Evolutionary conservation across 2,797 vertebrate species (phyloP), one percentile per base, ranked within the genome.

Genomic region (Muscicapa striata): DNA sequence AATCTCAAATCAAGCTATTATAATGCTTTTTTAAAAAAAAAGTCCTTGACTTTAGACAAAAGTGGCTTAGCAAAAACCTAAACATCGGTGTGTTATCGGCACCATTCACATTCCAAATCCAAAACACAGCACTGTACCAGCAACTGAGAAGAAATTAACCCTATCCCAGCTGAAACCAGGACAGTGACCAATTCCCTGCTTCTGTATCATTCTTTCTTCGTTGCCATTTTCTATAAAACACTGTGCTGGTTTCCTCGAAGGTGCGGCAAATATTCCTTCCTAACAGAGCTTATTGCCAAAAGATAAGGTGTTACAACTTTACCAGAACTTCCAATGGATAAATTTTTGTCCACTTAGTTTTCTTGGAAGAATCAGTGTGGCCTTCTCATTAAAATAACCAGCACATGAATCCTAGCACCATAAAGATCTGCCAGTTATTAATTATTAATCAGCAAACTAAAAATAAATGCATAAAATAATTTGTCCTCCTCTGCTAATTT

Each of bases 401-500:
- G 54, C 63, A 38, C 7, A 11, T 27, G 30, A 87, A 78, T 24
- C 20, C 21, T 55, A 68, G 46, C 72, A 41, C 57, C 48, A 52
- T 61, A 85, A 82, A 87, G 88, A 61, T 55, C 48, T 77, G 34
- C 30, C 45, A 29, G 36, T 80, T 85, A 49, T 89, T 83, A 91
- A 93, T 87, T 70, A 84, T 95, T 95, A 68, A 84, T 57, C 43
- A 46, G 13, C 13, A 84, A 87, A 67, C 64, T 69, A 87, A 94
- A 95, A 92, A 81, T 69, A 90, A 84, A 69, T 21, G 26, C 69
- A 41, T 61, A 74, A 79, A 89, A 57, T 64, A 0, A 48, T 87
- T 81, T 74, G 2, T 76, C 49, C 34, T 82, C 24, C 40, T 80
- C n/a, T 78, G 46, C 49, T 91, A 34, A 61, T 85, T 92, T 93